phyloP scores from a whole-genome alignment of 2,888 invertebrate genomes.

The Marasmarcha lunaedactyla region DNA sequence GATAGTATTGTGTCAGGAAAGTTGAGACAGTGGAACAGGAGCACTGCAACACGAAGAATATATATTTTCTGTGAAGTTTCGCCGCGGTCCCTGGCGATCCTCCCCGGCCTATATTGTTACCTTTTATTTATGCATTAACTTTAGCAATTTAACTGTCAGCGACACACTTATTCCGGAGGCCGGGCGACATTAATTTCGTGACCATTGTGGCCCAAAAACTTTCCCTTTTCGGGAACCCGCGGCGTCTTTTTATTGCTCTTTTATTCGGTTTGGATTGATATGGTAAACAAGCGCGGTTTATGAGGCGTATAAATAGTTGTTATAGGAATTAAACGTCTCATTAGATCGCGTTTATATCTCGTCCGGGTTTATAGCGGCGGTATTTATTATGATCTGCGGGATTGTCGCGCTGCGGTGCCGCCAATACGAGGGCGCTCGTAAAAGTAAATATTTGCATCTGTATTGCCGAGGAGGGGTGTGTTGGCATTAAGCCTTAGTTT shows the following conservation, averaged over 20 bases:
- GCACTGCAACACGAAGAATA: no score
- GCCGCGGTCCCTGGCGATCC: background rate
- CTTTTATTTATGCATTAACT: conserved; percentile 65
- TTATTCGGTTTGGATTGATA: conserved; percentile 36
- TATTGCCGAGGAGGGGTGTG: conserved; percentile 17
- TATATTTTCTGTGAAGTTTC: background rate
- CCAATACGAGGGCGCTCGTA: conserved; percentile 18
- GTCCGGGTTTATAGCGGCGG: conserved; percentile 20
- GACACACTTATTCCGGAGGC: conserved; percentile 25
- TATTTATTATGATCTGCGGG: conserved; percentile 23
- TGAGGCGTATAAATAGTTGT: conserved; percentile 23
- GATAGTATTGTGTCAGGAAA: no score
- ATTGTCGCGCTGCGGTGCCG: conserved; percentile 10
- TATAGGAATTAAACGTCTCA: conserved; percentile 34
- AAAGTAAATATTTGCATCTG: conserved; percentile 31
- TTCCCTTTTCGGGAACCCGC: conserved; percentile 17
- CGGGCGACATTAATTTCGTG: conserved; percentile 29
- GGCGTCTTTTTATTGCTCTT: conserved; percentile 26
- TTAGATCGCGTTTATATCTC: conserved; percentile 22
- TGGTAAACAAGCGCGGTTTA: conserved; percentile 30
- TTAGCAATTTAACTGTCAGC: conserved; percentile 54
- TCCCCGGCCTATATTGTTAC: conserved; percentile 43
- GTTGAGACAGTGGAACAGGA: no score
- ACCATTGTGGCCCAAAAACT: conserved; percentile 25
- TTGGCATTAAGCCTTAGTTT: background rate